Evolutionary conservation across 2,888 invertebrate species (phyloP), one percentile per base, ranked within the genome.

Genomic region (Macrophya annulata): DNA sequence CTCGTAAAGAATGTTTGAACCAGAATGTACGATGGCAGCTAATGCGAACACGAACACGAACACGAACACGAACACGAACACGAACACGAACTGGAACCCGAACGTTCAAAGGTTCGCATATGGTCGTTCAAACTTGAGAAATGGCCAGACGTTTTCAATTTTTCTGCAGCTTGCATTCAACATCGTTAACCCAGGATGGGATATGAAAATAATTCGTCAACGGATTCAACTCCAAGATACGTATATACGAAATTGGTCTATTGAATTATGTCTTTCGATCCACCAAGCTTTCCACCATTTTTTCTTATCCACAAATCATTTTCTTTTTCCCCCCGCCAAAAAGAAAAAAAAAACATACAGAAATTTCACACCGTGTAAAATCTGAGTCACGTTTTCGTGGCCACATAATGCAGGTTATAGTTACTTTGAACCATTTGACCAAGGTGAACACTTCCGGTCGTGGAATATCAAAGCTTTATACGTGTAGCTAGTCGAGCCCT

Each of bases 1-100:
- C 55, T 51, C 25, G 37, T 31, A 55, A 77, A 77, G 55, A 77
- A 77, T 77, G 31, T 77, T 77, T 77, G 77, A 37, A 55, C 77
- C 77, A 77, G 55, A 77, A 55, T 77, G 21, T 37, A 77, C n/a
- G 77, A 77, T 43, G 77, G 55, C 77, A 37, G 51, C 31, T 8
- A 31, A 31, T 3, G 31, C 31, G 31, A 31, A 31, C 31, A 31
- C 31, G 31, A 31, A 31, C 31, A 31, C 31, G 31, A 31, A 31
- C 31, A 31, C 31, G 31, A 31, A 31, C 31, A 3, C 31, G n/a
- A n/a, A n/a, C n/a, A n/a, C 31, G 31, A 31, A 31, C 31, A 31
- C 31, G 31, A 31, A 31, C 31, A 31, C 31, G 31, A 31, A 31
- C 31, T 2, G 1, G 31, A 31, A 31, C 31, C 1, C 31, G n/a